Evolutionary conservation across 2,888 invertebrate genomes (phyloP).

Genomic region (Lasioglossum figueresi): DNA sequence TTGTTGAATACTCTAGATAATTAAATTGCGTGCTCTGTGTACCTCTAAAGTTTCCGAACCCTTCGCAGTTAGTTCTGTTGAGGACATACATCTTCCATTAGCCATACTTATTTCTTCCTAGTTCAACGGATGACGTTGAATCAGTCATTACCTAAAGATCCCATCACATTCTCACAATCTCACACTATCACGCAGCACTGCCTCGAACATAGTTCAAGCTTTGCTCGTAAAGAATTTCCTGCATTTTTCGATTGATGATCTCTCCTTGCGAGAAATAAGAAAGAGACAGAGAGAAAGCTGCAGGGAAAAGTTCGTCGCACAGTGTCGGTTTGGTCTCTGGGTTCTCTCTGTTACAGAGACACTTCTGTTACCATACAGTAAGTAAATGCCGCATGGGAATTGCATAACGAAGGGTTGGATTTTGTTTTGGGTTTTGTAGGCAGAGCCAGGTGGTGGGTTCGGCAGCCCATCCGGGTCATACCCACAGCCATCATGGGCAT

Average conservation of each 20-base stretch:
- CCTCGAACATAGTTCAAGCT: not conserved
- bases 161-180: not conserved
- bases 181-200: not conserved
- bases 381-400: constrained; percentile 66
- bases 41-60: not conserved
- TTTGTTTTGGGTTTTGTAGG: constrained; percentile 77
- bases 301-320: constrained; percentile 21
- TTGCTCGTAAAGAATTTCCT: not conserved
- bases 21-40: too few species aligned
- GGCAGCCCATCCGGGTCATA: constrained; percentile 81
- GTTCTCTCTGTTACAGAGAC: constrained; percentile 40
- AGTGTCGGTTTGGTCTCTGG: constrained; percentile 53
- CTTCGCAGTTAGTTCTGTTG: not conserved
- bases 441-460: constrained; percentile 82
- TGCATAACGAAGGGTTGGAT: constrained; percentile 73
- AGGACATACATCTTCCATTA: not conserved
- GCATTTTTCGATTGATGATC: not conserved
- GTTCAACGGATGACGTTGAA: not conserved
- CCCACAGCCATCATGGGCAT: constrained; percentile 82
- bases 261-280: not conserved
- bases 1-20: not conserved
- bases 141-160: not conserved
- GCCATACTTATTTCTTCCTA: not conserved
- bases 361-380: constrained; percentile 48
- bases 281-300: constrained; percentile 7